Evolutionary conservation across 2,888 invertebrate genomes (phyloP), one percentile per base, ranked within the genome.

Genomic region (Sussaba pulchella): DNA sequence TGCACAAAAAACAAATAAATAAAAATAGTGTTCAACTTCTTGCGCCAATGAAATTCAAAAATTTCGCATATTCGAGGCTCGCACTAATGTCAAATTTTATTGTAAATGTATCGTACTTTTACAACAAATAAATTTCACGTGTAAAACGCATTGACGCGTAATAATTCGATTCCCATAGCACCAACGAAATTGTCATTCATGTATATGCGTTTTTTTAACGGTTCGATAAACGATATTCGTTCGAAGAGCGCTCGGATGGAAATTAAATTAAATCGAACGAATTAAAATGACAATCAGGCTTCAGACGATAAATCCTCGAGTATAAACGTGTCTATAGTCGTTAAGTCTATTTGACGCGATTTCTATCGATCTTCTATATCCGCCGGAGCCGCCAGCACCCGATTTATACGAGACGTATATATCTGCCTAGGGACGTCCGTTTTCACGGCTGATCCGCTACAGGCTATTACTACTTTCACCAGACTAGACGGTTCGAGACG

Each of bases 391-490:
- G 41, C 43, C 24, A 31, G 57, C 52, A 41, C 71, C 47, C 59
- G 71, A 43, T 57, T 52, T 64, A 59, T 57, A 64, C 54, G 36
- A 14, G 24, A 19, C 26, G 26, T 54, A 54, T 52, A 24, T 26
- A 54, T 14, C 52, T 54, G 26, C 26, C 14, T 26, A 26, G 52
- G 26, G 52, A 54, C 47, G 71, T 61, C 43, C 43, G 71, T 57
- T 71, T 73, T 63, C 21, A 64, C 73, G 73, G 52, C 73, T 73
- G 73, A 73, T 66, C 73, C 54, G 57, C 63, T 66, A 52, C 31
- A 54, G 54, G 45, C 54, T 63, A 63, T 73, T 54, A 64, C 73
- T 63, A 73, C 73, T 73, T 73, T 21, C 64, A 2, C 31, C 52
- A 70, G 41, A 57, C 12, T 39, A 50, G 31, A 54, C 52, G 52